Base-by-base conservation (phyloP, 30 jellyfish, hydroid and myxozoan species). In the Cassiopea xamachana region DNA sequence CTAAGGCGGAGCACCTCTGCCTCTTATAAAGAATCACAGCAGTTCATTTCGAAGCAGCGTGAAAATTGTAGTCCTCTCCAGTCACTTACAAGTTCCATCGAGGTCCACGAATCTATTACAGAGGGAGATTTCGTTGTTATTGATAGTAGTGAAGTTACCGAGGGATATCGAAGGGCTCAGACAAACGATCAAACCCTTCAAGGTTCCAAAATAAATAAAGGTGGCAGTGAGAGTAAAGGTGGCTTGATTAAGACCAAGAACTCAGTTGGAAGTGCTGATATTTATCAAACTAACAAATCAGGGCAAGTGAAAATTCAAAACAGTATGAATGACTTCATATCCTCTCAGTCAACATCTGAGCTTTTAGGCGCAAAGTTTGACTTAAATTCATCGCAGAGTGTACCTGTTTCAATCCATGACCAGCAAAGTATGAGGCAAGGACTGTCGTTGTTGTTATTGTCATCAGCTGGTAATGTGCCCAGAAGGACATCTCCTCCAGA, bases 51-150 rank as follows among this genome's bases (percentile, higher is more conserved):
- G 8, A 79, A 60, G 46, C 60, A 75, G 7, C 95, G 77, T 47
- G 95, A 88, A 13, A 88, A 58, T 82, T 48, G 84, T 10, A 88
- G 80, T 70, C 75, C 87, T 1, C 79, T 59, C 46, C 95, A 88
- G 44, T 88, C 95, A 12, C 83, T 88, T 9, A 88, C 88, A 16
- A 82, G 73, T 50, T 88, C 95, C 47, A 51, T 88, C 2, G 95
- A 88, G 67, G 80, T 88, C n/a, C 91, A 70, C 39, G 75, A 45
- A n/a, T 43, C 95, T 50, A 71, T 88, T 58, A 60, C 55, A 68
- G 95, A 88, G 75, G 95, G 79, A 69, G 95, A 88, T 5, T 88
- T 88, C 71, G 95, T 88, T 60, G 95, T 88, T 0, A 88, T 88
- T 43, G 95, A 88, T 1, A 69, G 90, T 49, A 27, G 16, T 17